Base-by-base conservation (phyloP, 2,113 vertebrate genomes). In the Scytalopus superciliaris region DNA sequence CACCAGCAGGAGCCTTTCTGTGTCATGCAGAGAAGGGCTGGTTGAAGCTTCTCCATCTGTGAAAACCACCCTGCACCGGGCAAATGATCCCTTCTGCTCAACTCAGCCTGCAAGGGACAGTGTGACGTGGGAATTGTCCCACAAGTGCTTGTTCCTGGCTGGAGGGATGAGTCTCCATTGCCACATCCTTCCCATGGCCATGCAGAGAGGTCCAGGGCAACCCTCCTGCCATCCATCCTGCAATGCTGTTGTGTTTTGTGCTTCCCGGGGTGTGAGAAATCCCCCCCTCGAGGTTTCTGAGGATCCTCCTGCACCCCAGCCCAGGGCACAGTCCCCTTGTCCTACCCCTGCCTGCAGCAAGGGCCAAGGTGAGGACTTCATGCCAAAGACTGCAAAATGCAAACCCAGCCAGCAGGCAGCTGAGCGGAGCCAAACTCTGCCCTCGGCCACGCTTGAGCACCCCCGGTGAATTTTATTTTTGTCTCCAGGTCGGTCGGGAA, bases 131-230 rank as follows among this genome's bases (percentile, higher is more conserved):
- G 60, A 63, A 14, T 0, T 56, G 30, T 70, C 12, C 66, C 16
- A 3, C 0, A 1, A 0, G 0, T 31, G 35, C 37, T 25, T 44
- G 14, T 31, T 19, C 28, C 45, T 77, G 68, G 47, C 45, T 0
- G 1, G 33, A 37, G 16, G 35, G 9, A 14, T 5, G 9, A 31
- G 12, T 28, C 22, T 66, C 14, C 35, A 4, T 1, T 10, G 42
- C 42, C 6, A 3, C 0, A 0, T 73, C 70, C 17, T 62, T 66
- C 33, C 55, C 23, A 1, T 18, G 49, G 33, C 11, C 0, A 1
- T 68, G 44, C 7, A 39, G 7, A 0, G 7, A 72, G 19, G 12
- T 45, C 27, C 17, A 9, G 50, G 74, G 55, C 33, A 70, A 22
- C 5, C 17, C 10, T 74, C 35, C 24, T 49, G 6, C 37, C 10